These are phyloP conservation scores for Aramus guarauna DNA, from an alignment of 2,113 vertebrate genomes.

Conservation along the genomic window DNA sequence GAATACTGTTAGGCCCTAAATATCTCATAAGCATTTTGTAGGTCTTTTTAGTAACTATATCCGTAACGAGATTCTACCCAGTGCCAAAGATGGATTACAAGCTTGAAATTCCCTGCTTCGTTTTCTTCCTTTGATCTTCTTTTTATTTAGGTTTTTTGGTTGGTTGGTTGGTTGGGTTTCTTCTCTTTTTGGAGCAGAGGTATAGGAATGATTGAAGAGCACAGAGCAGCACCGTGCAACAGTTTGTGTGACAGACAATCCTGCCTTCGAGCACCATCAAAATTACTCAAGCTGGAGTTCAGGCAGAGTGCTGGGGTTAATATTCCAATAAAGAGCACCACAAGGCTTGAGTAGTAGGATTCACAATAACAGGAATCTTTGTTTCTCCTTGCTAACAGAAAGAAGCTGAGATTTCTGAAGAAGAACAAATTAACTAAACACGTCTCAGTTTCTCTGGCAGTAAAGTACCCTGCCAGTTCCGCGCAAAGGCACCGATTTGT, in stretches of 20 bases:
- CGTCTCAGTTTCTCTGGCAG: neutral
- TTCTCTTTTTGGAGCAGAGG: neutral
- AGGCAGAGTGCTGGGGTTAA: neutral
- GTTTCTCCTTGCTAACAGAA: neutral
- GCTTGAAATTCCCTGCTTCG: neutral
- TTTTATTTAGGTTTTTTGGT: neutral
- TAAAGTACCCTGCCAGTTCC: neutral
- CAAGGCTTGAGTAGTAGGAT: neutral
- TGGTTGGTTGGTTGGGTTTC: neutral
- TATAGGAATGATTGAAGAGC: neutral
- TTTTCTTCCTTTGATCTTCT: neutral
- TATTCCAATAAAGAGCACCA: neutral
- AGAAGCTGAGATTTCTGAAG: neutral
- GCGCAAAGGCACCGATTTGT: neutral
- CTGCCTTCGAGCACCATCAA: neutral
- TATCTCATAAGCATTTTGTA: neutral
- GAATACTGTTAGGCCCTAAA: neutral
- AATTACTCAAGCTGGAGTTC: neutral
- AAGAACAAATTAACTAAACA: neutral
- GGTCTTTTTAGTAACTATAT: neutral
- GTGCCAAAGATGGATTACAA: constrained; percentile 2
- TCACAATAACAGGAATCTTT: neutral
- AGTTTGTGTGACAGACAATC: neutral
- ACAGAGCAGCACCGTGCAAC: neutral
- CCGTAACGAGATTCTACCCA: neutral